Evolutionary conservation across 2,113 vertebrate genomes (phyloP).

Genomic region (Plecturocebus donacophilus): DNA sequence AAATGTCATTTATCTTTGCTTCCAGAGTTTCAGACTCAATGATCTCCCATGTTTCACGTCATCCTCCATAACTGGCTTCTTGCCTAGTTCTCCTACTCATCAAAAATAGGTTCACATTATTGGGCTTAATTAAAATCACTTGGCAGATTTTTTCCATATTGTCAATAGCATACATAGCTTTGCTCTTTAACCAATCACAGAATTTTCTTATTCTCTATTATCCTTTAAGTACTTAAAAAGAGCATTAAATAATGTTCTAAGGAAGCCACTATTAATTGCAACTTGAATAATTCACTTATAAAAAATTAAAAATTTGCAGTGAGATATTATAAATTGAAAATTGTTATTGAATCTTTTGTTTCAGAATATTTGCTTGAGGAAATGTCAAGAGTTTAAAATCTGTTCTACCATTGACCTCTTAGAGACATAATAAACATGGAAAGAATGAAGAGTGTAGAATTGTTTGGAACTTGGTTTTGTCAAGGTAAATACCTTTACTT

Average conservation of each 20-base stretch:
- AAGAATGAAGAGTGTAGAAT: not conserved
- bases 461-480: not conserved
- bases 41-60: not conserved
- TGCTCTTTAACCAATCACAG: conserved; percentile 26
- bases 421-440: not conserved
- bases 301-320: conserved; percentile 42
- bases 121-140: not conserved
- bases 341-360: not conserved
- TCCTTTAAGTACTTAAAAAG: not conserved
- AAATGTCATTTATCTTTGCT: not conserved
- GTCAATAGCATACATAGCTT: not conserved
- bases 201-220: conserved; percentile 29
- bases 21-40: not conserved
- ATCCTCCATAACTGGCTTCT: not conserved
- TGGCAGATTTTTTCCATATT: not conserved
- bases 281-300: conserved; percentile 23
- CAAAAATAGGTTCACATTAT: not conserved
- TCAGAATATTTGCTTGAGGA: conserved; percentile 39
- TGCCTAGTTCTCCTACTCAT: not conserved
- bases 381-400: not conserved
- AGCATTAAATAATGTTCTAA: conserved; percentile 50
- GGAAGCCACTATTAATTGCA: not conserved
- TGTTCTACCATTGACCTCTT: conserved; percentile 2
- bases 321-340: conserved; percentile 16
- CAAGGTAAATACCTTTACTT: conserved; percentile 3